These are phyloP conservation scores for Stegostoma tigrinum DNA, from an alignment of 2,113 vertebrate genomes.

Conservation along the genomic window DNA sequence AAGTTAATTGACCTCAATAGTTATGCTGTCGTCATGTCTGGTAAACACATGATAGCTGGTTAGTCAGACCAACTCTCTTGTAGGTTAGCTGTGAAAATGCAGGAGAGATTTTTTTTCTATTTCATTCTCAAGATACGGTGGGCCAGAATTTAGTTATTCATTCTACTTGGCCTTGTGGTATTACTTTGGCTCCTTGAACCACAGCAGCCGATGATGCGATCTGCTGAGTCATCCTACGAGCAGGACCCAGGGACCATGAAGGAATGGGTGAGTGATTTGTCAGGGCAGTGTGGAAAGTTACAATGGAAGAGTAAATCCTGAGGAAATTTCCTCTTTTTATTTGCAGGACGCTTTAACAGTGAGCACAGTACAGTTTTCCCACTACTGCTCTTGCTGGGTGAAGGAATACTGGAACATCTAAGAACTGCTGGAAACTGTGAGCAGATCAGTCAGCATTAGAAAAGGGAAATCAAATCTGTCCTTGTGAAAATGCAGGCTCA, in stretches of 20 bases:
- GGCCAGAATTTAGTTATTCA: neutral
- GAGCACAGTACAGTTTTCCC: neutral
- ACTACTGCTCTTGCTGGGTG: neutral
- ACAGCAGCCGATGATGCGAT: too few species aligned
- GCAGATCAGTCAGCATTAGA: neutral
- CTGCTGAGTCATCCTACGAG: neutral
- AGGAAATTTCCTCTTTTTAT: neutral
- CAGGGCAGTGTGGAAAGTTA: neutral
- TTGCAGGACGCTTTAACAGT: neutral
- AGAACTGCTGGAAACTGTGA: neutral
- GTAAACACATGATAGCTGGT: neutral
- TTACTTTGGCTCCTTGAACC: neutral
- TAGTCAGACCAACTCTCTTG: neutral
- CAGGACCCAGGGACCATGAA: neutral
- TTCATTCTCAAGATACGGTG: neutral
- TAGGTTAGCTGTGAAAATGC: neutral
- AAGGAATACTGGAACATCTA: neutral
- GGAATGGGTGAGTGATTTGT: neutral
- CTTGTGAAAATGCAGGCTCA: too few species aligned
- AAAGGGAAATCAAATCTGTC: neutral
- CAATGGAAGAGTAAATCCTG: neutral
- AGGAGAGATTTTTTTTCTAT: neutral
- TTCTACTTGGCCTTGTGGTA: neutral
- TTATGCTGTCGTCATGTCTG: neutral
- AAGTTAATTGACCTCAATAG: neutral